phyloP scores from a whole-genome alignment of 2,888 invertebrate genomes.

The Azorinus chamasolen region DNA sequence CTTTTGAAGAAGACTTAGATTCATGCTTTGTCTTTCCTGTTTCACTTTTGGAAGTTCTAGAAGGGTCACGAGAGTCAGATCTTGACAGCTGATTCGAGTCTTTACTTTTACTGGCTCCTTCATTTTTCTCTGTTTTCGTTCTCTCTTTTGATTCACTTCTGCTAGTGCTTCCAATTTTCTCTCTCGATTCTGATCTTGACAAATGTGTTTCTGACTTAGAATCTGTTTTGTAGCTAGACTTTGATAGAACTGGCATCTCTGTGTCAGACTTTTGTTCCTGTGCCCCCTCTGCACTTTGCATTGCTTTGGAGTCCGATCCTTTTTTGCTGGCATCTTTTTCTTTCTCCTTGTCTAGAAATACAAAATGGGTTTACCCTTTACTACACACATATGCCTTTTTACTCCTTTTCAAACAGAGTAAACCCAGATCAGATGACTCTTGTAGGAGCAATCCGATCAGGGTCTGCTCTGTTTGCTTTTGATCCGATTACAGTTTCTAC shows the following conservation, averaged over 20 bases:
- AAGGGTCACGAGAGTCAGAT: constrained; percentile 41
- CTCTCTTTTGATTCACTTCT: constrained; percentile 46
- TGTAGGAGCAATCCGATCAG: too few species aligned
- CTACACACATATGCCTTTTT: too few species aligned
- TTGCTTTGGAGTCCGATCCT: constrained; percentile 1
- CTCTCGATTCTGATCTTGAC: constrained; percentile 36
- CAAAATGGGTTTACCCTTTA: too few species aligned
- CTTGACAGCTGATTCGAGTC: constrained; percentile 31
- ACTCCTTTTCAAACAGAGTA: too few species aligned
- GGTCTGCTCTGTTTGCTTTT: too few species aligned
- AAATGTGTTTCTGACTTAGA: constrained; percentile 13
- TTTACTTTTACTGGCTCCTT: constrained; percentile 33
- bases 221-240: constrained; percentile 38
- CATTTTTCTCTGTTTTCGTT: constrained; percentile 26
- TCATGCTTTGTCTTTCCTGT: constrained; percentile 43
- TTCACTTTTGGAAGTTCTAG: constrained; percentile 6
- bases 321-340: constrained; percentile 24
- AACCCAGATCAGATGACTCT: too few species aligned
- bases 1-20: constrained; percentile 35
- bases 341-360: too few species aligned
- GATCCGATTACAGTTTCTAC: too few species aligned
- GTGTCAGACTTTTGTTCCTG: constrained; percentile 15
- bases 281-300: too few species aligned
- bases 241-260: constrained; percentile 55
- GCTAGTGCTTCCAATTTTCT: constrained; percentile 20